phyloP scores from a whole-genome alignment of 2,888 invertebrate genomes.

The Lymantria dispar region DNA sequence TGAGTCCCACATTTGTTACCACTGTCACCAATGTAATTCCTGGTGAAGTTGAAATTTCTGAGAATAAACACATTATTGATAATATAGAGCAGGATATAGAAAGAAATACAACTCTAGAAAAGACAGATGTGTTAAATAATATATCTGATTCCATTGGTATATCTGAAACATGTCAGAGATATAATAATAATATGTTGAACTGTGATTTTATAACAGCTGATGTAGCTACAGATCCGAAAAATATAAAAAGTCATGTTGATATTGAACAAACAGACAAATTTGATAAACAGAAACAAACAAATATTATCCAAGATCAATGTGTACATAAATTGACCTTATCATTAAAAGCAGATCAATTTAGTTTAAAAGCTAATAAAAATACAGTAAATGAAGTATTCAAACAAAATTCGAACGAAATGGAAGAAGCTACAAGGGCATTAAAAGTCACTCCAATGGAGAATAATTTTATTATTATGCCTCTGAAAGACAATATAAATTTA shows the following conservation, averaged over 20 bases:
- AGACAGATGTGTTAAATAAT: not conserved
- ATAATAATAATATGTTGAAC: not conserved
- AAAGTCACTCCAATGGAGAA: not conserved
- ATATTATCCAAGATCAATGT: not conserved
- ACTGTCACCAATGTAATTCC: conserved; percentile 34
- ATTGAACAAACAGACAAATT: too few relatives aligned
- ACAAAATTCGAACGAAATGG: too few relatives aligned
- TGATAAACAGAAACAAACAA: not conserved
- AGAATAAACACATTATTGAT: conserved; percentile 9
- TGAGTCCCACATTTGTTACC: conserved; percentile 65
- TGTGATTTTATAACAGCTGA: not conserved
- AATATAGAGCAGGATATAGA: too few relatives aligned
- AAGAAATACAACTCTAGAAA: conserved; percentile 2
- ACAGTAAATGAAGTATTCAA: not conserved
- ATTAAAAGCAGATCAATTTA: not conserved
- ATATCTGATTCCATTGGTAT: not conserved
- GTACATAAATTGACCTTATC: not conserved
- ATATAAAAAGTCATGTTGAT: not conserved
- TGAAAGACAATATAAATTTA: not conserved
- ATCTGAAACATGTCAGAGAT: not conserved
- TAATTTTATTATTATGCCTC: not conserved
- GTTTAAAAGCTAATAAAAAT: not conserved
- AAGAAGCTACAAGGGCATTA: not conserved
- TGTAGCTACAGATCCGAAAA: not conserved
- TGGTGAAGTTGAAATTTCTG: conserved; percentile 42